A percentile compares a stretch with the other conserved stretches of the same genome.
Evolutionary conservation across 1,140 invertebrate species (phyloP).

Genomic region (Lucilia cuprina): DNA sequence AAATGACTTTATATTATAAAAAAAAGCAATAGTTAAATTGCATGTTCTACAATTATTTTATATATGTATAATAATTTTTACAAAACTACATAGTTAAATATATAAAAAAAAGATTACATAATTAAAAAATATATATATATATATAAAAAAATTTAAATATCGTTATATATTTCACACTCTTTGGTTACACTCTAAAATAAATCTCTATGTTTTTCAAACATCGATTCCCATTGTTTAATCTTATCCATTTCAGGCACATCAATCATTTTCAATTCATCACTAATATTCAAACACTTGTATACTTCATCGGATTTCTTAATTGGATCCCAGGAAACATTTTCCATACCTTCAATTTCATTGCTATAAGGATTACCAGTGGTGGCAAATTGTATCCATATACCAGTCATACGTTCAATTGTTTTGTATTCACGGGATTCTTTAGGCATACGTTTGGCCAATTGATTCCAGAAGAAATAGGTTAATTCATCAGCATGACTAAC

Average conservation of each 20-base stretch:
- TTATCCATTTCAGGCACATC: slow-evolving; percentile 62
- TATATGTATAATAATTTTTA: slow-evolving; percentile 1
- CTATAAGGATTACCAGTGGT: slow-evolving; percentile 59
- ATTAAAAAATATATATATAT: slow-evolving; percentile 9
- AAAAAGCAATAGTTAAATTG: background rate
- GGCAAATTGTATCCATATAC: slow-evolving; percentile 64
- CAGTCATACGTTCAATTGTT: slow-evolving; percentile 56
- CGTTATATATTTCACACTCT: background rate
- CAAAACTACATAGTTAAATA: background rate
- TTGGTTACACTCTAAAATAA: slow-evolving; percentile 41
- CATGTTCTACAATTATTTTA: background rate
- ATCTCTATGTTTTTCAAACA: slow-evolving; percentile 48
- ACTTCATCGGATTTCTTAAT: slow-evolving; percentile 49
- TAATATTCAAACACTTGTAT: slow-evolving; percentile 63
- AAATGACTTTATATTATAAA: background rate
- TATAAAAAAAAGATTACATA: slow-evolving; percentile 15
- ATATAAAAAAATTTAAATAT: background rate
- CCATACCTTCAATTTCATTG: slow-evolving; percentile 53
- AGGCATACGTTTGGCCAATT: slow-evolving; percentile 59
- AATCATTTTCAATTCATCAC: slow-evolving; percentile 56
- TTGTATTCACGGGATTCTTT: slow-evolving; percentile 56
- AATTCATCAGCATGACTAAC: slow-evolving; percentile 72
- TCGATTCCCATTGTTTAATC: slow-evolving; percentile 61
- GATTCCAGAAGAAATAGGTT: slow-evolving; percentile 68
- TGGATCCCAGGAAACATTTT: slow-evolving; percentile 51